Base-by-base conservation (phyloP, 2,888 invertebrate genomes). In the Ochlodes sylvanus region DNA sequence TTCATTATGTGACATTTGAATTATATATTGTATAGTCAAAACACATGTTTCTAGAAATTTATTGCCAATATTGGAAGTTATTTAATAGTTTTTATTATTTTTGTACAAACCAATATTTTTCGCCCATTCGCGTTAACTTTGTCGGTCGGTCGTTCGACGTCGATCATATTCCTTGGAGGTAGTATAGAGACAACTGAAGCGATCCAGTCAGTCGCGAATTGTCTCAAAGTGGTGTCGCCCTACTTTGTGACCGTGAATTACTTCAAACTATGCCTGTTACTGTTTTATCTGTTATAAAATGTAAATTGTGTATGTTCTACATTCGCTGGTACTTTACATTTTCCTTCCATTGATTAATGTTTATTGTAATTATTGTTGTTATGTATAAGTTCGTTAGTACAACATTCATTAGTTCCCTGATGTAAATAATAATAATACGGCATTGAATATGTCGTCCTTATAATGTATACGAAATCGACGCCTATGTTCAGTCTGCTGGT, bases 301-400 rank as follows among this genome's bases (percentile, higher is more conserved):
- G 32, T 60, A 27, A 52, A 27, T 7, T 12, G 27, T 6, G n/a
- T 54, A 19, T 17, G 32, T n/a, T 54, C 42, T 15, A 32, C 55
- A 42, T 61, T 44, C 19, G n/a, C 61, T 38, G 19, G 60, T 54
- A 38, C 65, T 14, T 19, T 27, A 34, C 38, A 27, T 54, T 34
- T 1, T 54, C 42, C 19, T 69, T 58, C 27, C 32, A 55, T 41
- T 64, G 57, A 14, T 41, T 47, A 47, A 34, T 41, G 27, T 60
- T 65, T 62, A 50, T 50, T 70, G 64, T 70, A 70, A 71, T 66
- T 68, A 69, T 72, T 71, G 69, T 71, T 72, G 57, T 68, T 56
- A 44, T 61, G 52, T 68, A 65, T 65, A 69, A 63, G 58, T 60
- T 56, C 38, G 34, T 68, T 62, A 63, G 54, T 67, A 55, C 67